phyloP scores from a whole-genome alignment of 2,113 vertebrate genomes.

The Poeciliopsis turrubarensis region DNA sequence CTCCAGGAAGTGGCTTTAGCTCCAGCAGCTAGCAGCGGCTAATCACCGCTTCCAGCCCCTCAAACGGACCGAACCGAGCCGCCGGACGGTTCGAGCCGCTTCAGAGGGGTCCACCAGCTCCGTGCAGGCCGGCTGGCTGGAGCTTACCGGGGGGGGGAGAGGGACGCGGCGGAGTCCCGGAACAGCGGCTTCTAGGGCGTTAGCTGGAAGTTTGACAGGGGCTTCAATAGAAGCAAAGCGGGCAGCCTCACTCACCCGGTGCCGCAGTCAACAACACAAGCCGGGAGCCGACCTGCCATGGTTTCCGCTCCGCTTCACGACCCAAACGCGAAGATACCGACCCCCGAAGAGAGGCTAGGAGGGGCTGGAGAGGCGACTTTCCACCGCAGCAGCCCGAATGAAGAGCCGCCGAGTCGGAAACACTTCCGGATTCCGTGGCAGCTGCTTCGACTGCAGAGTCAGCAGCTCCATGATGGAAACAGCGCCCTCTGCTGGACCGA shows the following conservation, averaged over 20 bases:
- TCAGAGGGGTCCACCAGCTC: accelerated
- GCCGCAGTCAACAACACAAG: slow-evolving; percentile 97
- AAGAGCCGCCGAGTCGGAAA: slow-evolving; percentile 28
- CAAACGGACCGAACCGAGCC: too few species aligned
- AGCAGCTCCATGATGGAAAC: background rate
- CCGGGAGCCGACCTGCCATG: slow-evolving; percentile 96
- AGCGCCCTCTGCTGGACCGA: background rate
- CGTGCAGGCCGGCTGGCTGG: accelerated
- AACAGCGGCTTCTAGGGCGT: slow-evolving; percentile 55
- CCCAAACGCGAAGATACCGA: background rate
- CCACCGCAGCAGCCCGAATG: slow-evolving; percentile 45
- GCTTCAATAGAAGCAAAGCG: slow-evolving; percentile 32
- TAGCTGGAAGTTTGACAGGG: slow-evolving; percentile 65
- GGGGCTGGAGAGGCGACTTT: background rate
- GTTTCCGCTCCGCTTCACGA: slow-evolving; percentile 45
- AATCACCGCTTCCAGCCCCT: background rate
- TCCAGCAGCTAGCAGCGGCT: slow-evolving; percentile 14
- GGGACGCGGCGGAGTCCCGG: background rate
- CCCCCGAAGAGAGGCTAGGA: background rate
- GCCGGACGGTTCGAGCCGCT: too few species aligned
- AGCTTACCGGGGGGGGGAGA: too few species aligned
- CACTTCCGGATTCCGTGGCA: slow-evolving; percentile 63
- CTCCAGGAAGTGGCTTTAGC: slow-evolving; percentile 71
- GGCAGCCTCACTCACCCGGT: slow-evolving; percentile 84
- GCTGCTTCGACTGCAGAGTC: slow-evolving; percentile 45